phyloP scores from a whole-genome alignment of 1,140 invertebrate species.

The Lepidostoma basale region DNA sequence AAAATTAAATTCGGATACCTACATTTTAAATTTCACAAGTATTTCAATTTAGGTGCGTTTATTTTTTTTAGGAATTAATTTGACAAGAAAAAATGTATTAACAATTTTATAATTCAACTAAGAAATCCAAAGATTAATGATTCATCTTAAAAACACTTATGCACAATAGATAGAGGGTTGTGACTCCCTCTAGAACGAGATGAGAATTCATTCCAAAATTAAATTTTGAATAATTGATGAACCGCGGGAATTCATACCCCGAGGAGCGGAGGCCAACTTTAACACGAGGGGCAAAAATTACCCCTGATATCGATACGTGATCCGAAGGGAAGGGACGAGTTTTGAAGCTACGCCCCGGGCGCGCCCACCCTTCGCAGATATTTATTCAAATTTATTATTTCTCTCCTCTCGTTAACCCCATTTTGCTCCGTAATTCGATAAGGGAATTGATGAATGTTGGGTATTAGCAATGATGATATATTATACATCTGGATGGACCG shows the following conservation, averaged over 20 bases:
- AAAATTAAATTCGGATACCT: too few relatives aligned
- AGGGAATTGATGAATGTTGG: conserved; percentile 27
- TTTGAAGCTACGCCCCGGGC: background rate
- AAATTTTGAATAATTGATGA: conserved; percentile 46
- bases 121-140: background rate
- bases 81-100: too few relatives aligned
- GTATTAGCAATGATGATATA: conserved; percentile 19
- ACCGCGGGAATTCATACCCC: conserved; percentile 30
- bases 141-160: background rate
- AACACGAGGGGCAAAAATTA: conserved; percentile 44
- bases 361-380: conserved; percentile 9
- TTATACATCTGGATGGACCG: conserved; percentile 15
- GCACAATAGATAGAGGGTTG: background rate
- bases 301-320: conserved; percentile 41
- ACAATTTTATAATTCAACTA: too few relatives aligned
- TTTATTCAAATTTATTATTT: conserved; percentile 33
- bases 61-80: too few relatives aligned
- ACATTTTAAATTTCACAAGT: too few relatives aligned
- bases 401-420: conserved; percentile 26
- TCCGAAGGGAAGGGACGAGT: background rate
- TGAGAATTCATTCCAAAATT: conserved; percentile 41
- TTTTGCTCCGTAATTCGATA: conserved; percentile 26
- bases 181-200: conserved; percentile 1
- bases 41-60: too few relatives aligned
- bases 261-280: conserved; percentile 24